Evolutionary conservation across 2,888 invertebrate genomes (phyloP).

Genomic region (Idaea aversata): DNA sequence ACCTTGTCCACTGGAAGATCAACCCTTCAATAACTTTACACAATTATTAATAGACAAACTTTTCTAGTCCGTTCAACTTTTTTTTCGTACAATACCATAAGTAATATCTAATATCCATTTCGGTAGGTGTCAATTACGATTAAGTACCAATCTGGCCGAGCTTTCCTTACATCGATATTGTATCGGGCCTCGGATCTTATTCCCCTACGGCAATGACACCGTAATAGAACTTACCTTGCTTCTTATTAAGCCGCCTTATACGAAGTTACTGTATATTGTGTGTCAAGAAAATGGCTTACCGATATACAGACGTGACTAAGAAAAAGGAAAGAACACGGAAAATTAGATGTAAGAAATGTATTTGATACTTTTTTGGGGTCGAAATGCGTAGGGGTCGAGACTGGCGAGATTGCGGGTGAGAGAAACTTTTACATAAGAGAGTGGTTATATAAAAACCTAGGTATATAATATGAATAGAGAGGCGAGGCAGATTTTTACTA

Average conservation of each 20-base stretch:
- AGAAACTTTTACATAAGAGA: background rate
- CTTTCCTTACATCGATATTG: constrained; percentile 22
- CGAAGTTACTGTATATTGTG: constrained; percentile 4
- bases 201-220: constrained; percentile 22
- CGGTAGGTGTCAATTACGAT: constrained; percentile 32
- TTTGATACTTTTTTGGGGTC: background rate
- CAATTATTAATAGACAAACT: background rate
- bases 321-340: constrained; percentile 1
- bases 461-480: background rate
- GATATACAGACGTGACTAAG: background rate
- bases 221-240: constrained; percentile 22
- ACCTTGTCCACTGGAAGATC: background rate
- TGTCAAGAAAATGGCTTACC: background rate
- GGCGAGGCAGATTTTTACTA: background rate
- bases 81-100: constrained; percentile 9
- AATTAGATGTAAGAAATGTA: constrained; percentile 1
- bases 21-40: background rate
- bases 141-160: constrained; percentile 27
- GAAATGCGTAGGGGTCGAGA: background rate
- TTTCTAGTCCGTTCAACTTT: background rate
- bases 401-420: background rate
- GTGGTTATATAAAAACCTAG: background rate
- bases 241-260: constrained; percentile 18
- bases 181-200: constrained; percentile 16
- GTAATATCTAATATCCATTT: constrained; percentile 29